Evolutionary conservation across 2,113 vertebrate species (phyloP).

Genomic region (Noturus placidus): DNA sequence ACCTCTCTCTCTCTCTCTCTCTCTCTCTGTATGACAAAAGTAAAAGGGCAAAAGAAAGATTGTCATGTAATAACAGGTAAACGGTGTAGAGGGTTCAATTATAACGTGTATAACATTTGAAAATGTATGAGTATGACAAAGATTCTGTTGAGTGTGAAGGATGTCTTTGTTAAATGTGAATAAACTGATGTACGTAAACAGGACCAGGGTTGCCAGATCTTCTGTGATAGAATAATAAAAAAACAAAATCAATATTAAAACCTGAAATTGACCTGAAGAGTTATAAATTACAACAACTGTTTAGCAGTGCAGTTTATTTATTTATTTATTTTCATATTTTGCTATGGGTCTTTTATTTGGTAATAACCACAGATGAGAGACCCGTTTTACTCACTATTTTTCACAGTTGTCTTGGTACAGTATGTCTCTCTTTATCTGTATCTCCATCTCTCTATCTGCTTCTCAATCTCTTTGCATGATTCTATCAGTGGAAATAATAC

Average conservation of each 20-base stretch:
- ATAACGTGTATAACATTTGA: too few relatives aligned
- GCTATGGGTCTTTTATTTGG: neutral
- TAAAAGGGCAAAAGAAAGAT: neutral
- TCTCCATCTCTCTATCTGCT: neutral
- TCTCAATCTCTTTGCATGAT: slow-evolving; percentile 15
- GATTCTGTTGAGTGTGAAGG: neutral
- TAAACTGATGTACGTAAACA: neutral
- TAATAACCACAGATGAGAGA: neutral
- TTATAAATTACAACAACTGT: neutral
- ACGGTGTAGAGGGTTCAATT: neutral
- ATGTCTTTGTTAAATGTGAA: too few relatives aligned
- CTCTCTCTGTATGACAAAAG: neutral
- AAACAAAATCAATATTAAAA: neutral
- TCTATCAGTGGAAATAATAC: slow-evolving; percentile 39
- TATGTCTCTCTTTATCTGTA: neutral
- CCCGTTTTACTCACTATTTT: neutral
- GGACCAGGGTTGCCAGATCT: neutral
- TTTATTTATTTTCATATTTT: neutral
- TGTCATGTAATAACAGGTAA: neutral
- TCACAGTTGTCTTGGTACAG: neutral
- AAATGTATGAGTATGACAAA: neutral
- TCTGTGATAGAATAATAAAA: neutral
- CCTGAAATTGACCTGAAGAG: neutral
- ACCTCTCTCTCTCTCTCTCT: neutral
- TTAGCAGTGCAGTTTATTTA: neutral